These are phyloP conservation scores for Rhincodon typus DNA, from an alignment of 2,797 vertebrate genomes.

Conservation along the genomic window DNA sequence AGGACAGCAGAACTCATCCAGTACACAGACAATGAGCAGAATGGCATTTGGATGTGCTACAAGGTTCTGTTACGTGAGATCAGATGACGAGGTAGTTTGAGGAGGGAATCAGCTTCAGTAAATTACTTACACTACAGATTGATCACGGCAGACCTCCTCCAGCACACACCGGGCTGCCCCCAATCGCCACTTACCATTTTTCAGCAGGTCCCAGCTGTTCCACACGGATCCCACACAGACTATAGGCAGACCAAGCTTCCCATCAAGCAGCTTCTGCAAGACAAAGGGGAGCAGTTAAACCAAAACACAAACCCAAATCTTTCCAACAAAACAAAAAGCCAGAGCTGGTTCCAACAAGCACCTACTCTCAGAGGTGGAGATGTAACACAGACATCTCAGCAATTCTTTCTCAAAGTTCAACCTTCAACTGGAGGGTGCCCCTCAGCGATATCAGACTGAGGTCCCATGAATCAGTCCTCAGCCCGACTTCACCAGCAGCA, in stretches of 20 bases:
- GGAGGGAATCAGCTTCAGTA: too few species aligned
- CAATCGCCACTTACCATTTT: slow-evolving; percentile 56
- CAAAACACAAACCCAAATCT: background rate
- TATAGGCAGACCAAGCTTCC: slow-evolving; percentile 70
- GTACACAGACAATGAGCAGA: background rate
- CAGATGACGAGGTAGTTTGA: background rate
- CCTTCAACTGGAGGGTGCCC: too few species aligned
- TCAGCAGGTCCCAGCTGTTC: slow-evolving; percentile 84
- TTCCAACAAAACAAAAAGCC: background rate
- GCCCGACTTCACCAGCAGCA: too few species aligned
- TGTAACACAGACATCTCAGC: background rate
- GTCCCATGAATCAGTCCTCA: too few species aligned
- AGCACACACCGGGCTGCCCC: background rate
- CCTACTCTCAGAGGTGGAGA: background rate
- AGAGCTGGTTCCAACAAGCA: background rate
- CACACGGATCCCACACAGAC: slow-evolving; percentile 87
- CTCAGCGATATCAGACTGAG: too few species aligned
- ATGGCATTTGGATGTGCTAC: background rate
- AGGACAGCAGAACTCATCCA: background rate
- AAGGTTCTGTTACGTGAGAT: background rate
- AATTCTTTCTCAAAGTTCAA: background rate
- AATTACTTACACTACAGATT: background rate
- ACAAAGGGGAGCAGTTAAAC: background rate
- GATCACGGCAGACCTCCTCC: background rate
- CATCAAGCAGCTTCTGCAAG: slow-evolving; percentile 63